Percentiles rank a stretch among this genome's conserved stretches.
phyloP scores from a whole-genome alignment of 2,888 invertebrate genomes.

The Sisyra terminalis region DNA sequence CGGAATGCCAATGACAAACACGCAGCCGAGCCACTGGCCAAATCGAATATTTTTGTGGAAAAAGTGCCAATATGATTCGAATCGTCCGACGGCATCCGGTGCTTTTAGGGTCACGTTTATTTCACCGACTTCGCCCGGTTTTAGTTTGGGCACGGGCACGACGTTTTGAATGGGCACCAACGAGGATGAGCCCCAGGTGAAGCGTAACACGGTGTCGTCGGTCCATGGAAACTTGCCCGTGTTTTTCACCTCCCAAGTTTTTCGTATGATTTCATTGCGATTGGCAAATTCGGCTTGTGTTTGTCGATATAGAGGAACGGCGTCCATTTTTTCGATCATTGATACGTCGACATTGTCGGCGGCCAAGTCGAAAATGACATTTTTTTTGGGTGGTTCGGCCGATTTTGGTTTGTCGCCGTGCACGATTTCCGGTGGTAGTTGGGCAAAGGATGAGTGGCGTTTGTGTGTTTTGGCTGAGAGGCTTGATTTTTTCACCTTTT shows the following conservation, averaged over 20 bases:
- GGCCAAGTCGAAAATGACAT: background rate
- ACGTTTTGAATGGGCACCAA: conserved; percentile 20
- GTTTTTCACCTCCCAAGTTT: conserved; percentile 26
- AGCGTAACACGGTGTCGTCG: conserved; percentile 23
- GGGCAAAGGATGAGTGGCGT: background rate
- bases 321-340: conserved; percentile 13
- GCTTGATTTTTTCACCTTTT: background rate
- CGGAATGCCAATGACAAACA: conserved; percentile 22
- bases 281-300: conserved; percentile 18
- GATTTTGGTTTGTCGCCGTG: conserved; percentile 3
- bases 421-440: background rate
- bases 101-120: conserved; percentile 22
- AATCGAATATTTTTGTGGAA: conserved; percentile 25
- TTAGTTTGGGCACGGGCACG: conserved; percentile 22
- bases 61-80: conserved; percentile 29
- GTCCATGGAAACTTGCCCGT: conserved; percentile 24
- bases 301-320: conserved; percentile 13
- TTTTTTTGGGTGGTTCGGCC: background rate
- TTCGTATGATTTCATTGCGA: conserved; percentile 23
- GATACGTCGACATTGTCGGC: background rate
- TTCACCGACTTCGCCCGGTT: conserved; percentile 23
- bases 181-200: conserved; percentile 26
- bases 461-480: background rate
- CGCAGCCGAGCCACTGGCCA: conserved; percentile 26
- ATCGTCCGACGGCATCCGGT: conserved; percentile 19